Percentiles rank a stretch among this genome's conserved stretches.
Conservation (phyloP, 2,113 vertebrate species). For the Montifringilla adamsi region DNA sequence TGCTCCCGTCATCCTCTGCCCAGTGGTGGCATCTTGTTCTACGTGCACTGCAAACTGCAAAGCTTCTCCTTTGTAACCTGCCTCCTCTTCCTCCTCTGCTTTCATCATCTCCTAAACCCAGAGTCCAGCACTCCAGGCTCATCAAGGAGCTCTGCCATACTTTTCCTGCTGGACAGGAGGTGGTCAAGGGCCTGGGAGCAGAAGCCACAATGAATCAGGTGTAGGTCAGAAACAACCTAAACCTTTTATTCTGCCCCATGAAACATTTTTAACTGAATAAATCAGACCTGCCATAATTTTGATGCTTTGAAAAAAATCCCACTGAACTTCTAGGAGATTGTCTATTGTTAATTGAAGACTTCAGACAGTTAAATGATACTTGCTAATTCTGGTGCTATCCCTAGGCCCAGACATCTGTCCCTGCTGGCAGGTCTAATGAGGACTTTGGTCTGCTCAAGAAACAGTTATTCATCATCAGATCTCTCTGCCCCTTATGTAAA, state of each 20-base stretch:
- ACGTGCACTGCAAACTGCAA: neutral
- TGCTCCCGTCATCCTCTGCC: slow-evolving; percentile 36
- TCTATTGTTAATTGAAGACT: slow-evolving; percentile 1
- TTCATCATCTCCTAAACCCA: neutral
- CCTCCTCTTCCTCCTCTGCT: neutral
- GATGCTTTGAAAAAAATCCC: neutral
- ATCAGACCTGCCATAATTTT: neutral
- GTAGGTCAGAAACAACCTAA: neutral
- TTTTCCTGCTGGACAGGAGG: neutral
- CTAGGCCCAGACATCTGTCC: slow-evolving; percentile 48
- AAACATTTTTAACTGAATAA: neutral
- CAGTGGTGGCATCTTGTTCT: slow-evolving; percentile 20
- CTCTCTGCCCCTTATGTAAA: slow-evolving; percentile 53
- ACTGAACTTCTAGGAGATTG: neutral
- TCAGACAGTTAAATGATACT: slow-evolving; percentile 50
- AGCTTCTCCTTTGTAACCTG: neutral
- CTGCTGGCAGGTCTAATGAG: slow-evolving; percentile 56
- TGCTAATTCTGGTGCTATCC: slow-evolving; percentile 58
- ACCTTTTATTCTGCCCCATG: neutral
- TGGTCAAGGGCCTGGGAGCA: neutral
- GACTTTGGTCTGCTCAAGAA: slow-evolving; percentile 47
- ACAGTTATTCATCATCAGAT: slow-evolving; percentile 53
- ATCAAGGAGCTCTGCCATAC: neutral
- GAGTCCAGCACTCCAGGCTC: neutral
- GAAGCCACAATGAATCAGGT: neutral